phyloP scores from a whole-genome alignment of 1,140 invertebrate species.

The Chironomus striatipennis region DNA sequence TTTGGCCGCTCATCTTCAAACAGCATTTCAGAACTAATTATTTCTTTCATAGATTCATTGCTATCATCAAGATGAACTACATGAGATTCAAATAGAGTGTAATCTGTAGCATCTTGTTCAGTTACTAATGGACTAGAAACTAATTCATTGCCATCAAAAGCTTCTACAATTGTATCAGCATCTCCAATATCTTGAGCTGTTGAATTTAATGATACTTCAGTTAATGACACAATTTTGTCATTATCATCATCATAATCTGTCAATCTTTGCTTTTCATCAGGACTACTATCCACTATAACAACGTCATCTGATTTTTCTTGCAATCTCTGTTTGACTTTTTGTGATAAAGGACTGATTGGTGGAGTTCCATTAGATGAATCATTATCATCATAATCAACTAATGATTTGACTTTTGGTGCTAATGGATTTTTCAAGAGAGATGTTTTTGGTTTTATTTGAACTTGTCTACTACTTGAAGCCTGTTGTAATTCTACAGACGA shows the following conservation, averaged over 20 bases:
- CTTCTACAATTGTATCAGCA: constrained; percentile 50
- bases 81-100: constrained; percentile 51
- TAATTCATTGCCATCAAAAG: constrained; percentile 45
- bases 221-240: constrained; percentile 46
- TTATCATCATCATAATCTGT: constrained; percentile 53
- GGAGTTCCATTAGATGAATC: constrained; percentile 49
- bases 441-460: background rate
- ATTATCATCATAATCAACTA: constrained; percentile 53
- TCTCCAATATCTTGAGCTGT: constrained; percentile 43
- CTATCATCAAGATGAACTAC: constrained; percentile 49
- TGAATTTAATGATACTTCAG: constrained; percentile 50
- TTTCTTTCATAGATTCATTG: constrained; percentile 48
- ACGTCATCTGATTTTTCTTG: constrained; percentile 32
- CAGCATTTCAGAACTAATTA: constrained; percentile 24
- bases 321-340: constrained; percentile 32
- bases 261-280: constrained; percentile 40
- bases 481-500: constrained; percentile 1
- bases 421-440: background rate
- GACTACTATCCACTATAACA: constrained; percentile 37
- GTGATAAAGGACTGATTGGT: constrained; percentile 42
- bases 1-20: background rate
- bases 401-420: constrained; percentile 45
- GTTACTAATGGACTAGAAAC: constrained; percentile 49
- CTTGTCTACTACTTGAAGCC: constrained; percentile 25
- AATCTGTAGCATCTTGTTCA: constrained; percentile 50